Percentiles rank a stretch among this genome's conserved stretches.
These are phyloP conservation scores for Semotilus atromaculatus DNA, from an alignment of 2,797 vertebrate species.

Conservation along the genomic window DNA sequence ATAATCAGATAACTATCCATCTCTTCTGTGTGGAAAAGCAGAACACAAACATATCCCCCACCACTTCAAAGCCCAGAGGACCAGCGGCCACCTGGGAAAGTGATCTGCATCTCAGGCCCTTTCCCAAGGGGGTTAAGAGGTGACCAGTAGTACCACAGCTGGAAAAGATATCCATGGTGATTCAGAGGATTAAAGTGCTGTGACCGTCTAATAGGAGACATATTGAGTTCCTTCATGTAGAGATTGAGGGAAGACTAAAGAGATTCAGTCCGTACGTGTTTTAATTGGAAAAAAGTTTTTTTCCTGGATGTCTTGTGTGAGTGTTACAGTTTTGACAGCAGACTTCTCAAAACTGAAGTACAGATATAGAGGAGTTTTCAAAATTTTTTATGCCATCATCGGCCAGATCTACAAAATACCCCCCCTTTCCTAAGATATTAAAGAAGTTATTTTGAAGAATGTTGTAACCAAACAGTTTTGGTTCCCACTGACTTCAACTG, in stretches of 20 bases:
- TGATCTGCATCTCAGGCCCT: constrained; percentile 52
- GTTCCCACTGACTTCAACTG: not conserved
- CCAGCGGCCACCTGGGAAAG: constrained; percentile 60
- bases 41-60: constrained; percentile 45
- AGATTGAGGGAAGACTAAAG: not conserved
- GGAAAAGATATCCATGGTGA: constrained; percentile 50
- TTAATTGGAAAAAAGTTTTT: not conserved
- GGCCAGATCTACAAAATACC: not conserved
- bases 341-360: not conserved
- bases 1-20: constrained; percentile 23
- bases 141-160: constrained; percentile 50
- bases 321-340: not conserved
- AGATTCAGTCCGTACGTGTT: not conserved
- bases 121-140: constrained; percentile 51
- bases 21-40: constrained; percentile 39
- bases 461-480: not conserved
- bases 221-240: not conserved
- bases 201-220: constrained; percentile 27
- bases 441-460: not conserved
- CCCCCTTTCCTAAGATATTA: not conserved
- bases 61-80: constrained; percentile 53
- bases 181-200: constrained; percentile 26
- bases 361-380: not conserved
- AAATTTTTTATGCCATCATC: not conserved
- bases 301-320: not conserved